Evolutionary conservation across 2,888 invertebrate species (phyloP), one percentile per base, ranked within the genome.

Genomic region (Acanthosepion pharaonis): DNA sequence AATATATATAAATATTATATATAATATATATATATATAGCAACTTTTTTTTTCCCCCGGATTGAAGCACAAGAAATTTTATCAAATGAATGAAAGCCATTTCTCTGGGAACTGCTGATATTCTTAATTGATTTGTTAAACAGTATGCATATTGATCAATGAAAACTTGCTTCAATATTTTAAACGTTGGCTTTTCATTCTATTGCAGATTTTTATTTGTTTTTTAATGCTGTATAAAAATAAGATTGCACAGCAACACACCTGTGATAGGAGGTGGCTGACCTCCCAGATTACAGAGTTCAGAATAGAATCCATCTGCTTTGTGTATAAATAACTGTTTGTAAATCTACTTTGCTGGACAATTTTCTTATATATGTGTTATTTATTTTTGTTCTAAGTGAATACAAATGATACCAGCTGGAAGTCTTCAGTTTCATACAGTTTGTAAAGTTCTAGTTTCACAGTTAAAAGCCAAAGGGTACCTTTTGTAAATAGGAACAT

Each of bases 381-480:
- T n/a, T 78, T 78, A 78, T 78, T 78, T n/a, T n/a, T 78, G 18
- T 78, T 78, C 78, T 18, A 59, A 59, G 23, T 20, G 78, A 78
- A n/a, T 78, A 78, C 78, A 78, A 78, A n/a, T 78, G 33, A 78
- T n/a, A 78, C n/a, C 78, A 78, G 78, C 78, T 78, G 78, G 78
- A 78, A 78, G 4, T 15, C 78, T 78, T 78, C n/a, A 78, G 4
- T 33, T 78, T 78, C 18, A 33, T 18, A 78, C 78, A 78, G 33
- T 33, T n/a, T 33, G n/a, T 78, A 78, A 78, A n/a, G n/a, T 78
- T 78, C n/a, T 11, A 1, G 78, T 78, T n/a, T n/a, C 11, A n/a
- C 78, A 11, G 78, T n/a, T n/a, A 78, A 78, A 78, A 33, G 78
- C 15, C 33, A 33, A 78, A 78, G 78, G 78, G n/a, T 23, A 78